These are phyloP conservation scores for Clamator glandarius DNA, from an alignment of 2,797 vertebrate species.

Conservation along the genomic window DNA sequence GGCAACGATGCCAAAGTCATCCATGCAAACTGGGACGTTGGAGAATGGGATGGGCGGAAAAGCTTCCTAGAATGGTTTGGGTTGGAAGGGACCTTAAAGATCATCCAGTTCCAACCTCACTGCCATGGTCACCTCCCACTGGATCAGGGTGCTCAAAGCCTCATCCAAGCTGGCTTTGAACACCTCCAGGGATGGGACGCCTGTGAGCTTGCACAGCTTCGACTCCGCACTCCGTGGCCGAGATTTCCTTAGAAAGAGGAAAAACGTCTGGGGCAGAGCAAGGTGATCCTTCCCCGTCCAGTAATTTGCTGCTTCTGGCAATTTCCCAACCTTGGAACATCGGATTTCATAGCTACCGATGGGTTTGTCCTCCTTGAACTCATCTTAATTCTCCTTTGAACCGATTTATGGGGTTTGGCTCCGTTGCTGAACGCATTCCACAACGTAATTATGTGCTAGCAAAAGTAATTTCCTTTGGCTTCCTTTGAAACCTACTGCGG, in stretches of 20 bases:
- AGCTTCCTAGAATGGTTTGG: neutral
- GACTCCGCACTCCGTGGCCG: fast-evolving
- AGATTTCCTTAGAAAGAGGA: fast-evolving
- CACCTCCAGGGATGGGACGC: no score
- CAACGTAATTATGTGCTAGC: neutral
- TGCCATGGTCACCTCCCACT: no score
- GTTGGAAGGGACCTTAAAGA: no score
- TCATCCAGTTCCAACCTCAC: no score
- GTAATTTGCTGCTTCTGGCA: neutral
- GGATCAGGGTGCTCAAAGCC: no score
- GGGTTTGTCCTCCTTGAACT: conserved; percentile 4
- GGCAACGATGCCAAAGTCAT: neutral
- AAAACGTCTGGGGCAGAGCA: neutral
- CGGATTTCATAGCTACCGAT: neutral
- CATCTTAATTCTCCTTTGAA: neutral
- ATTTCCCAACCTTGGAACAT: conserved; percentile 5
- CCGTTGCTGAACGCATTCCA: neutral
- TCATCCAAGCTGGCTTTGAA: no score
- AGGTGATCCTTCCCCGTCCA: neutral
- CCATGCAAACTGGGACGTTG: fast-evolving
- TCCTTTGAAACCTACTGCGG: neutral
- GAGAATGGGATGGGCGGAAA: neutral
- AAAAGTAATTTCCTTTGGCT: neutral
- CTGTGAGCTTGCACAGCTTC: fast-evolving
- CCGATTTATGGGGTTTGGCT: conserved; percentile 16